These are phyloP conservation scores for Dendrolimus pini DNA, from an alignment of 2,888 invertebrate species.

Conservation along the genomic window DNA sequence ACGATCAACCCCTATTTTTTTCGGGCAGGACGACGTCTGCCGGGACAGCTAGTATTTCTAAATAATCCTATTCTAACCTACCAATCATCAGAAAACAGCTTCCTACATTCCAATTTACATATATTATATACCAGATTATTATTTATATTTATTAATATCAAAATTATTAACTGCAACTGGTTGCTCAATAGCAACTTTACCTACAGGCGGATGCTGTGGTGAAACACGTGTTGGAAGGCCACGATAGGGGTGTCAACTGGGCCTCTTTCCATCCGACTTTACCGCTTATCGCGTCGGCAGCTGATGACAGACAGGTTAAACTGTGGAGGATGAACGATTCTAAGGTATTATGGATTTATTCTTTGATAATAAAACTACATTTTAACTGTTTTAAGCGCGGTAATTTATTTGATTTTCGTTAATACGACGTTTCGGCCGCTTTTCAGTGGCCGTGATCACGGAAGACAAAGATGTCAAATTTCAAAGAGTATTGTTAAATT, in stretches of 20 bases:
- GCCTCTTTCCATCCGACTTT: conserved; percentile 96
- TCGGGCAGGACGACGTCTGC: no score
- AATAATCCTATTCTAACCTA: not conserved
- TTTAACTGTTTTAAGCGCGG: no score
- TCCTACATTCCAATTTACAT: not conserved
- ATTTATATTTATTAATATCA: conserved; percentile 5
- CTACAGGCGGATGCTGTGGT: conserved; percentile 91
- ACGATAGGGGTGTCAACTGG: conserved; percentile 99
- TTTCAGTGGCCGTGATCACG: no score
- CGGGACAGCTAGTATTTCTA: no score
- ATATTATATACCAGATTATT: conserved; percentile 1
- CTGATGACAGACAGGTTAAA: conserved; percentile 98
- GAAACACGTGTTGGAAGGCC: conserved; percentile 93
- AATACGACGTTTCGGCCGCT: no score
- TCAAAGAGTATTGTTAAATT: no score
- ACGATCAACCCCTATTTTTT: no score
- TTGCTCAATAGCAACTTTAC: conserved; percentile 11
- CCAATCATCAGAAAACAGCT: not conserved
- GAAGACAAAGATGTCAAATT: no score
- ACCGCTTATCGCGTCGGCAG: conserved; percentile 97
- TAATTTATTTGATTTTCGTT: no score
- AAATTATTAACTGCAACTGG: conserved; percentile 1
- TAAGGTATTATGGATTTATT: conserved; percentile 69
- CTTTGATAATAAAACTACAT: no score
- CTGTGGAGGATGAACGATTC: conserved; percentile 99